Conservation (phyloP, 2,888 invertebrate species). For the Spisula solida region DNA sequence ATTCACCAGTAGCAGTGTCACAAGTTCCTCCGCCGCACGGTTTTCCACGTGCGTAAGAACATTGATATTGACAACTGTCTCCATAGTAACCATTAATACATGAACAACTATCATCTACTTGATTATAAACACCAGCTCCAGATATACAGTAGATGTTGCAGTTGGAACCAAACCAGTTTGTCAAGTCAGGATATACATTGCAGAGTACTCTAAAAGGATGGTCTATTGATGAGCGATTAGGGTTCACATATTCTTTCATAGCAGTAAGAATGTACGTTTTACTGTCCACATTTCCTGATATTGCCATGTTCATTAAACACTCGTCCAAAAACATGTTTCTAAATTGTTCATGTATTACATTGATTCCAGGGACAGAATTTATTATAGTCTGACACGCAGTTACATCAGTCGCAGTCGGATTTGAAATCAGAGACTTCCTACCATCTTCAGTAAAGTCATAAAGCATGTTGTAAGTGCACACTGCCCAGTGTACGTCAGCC, state of each 20-base stretch:
- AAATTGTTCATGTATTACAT: constrained; percentile 19
- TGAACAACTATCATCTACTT: constrained; percentile 55
- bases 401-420: constrained; percentile 11
- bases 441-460: constrained; percentile 39
- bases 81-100: constrained; percentile 78
- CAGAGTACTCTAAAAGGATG: constrained; percentile 53
- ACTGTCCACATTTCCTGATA: constrained; percentile 2
- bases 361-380: constrained; percentile 25
- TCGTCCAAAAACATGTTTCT: constrained; percentile 28
- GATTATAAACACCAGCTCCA: constrained; percentile 59
- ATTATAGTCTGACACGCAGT: constrained; percentile 38
- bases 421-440: constrained; percentile 21
- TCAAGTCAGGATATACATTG: constrained; percentile 41
- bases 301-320: constrained; percentile 45
- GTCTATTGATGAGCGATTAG: constrained; percentile 41
- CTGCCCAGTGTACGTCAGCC: constrained; percentile 71
- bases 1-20: constrained; percentile 67
- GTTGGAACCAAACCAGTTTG: constrained; percentile 69
- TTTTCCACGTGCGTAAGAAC: constrained; percentile 61
- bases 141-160: constrained; percentile 71
- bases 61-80: constrained; percentile 67
- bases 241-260: constrained; percentile 46
- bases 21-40: constrained; percentile 78
- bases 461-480: constrained; percentile 61
- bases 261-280: constrained; percentile 37